Conservation (phyloP, 1,140 invertebrate genomes). For the Papilio xuthus region DNA sequence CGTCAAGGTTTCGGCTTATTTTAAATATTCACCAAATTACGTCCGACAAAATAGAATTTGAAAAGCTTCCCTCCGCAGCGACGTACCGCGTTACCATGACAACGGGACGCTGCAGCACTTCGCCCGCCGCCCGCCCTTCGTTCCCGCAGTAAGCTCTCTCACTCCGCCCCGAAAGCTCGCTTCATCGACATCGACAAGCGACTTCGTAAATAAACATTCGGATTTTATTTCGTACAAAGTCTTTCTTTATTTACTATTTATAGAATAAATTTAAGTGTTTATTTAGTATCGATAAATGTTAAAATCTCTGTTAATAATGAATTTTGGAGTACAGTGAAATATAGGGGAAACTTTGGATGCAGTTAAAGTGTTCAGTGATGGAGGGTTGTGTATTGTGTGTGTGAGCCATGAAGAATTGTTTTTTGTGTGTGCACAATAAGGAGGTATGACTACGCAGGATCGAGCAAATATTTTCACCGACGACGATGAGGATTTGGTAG, state of each 20-base stretch:
- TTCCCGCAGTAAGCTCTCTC: slow-evolving; percentile 64
- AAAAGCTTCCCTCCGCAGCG: slow-evolving; percentile 47
- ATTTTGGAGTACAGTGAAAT: slow-evolving; percentile 9
- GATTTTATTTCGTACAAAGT: slow-evolving; percentile 15
- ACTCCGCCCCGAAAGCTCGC: slow-evolving; percentile 48
- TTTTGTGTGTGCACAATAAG: slow-evolving; percentile 49
- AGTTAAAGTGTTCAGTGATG: slow-evolving; percentile 67
- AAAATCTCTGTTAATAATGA: neutral
- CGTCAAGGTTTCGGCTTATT: neutral
- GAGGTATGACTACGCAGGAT: slow-evolving; percentile 71
- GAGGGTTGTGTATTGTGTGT: slow-evolving; percentile 54
- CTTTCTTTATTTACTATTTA: slow-evolving; percentile 8
- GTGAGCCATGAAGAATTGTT: slow-evolving; percentile 68
- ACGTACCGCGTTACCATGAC: slow-evolving; percentile 63
- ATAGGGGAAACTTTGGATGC: slow-evolving; percentile 62
- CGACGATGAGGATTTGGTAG: slow-evolving; percentile 76
- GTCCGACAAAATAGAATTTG: slow-evolving; percentile 39
- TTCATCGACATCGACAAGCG: slow-evolving; percentile 26
- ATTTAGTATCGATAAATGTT: neutral
- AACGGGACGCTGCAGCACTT: slow-evolving; percentile 75
- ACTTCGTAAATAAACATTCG: slow-evolving; percentile 37
- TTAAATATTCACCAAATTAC: slow-evolving; percentile 32
- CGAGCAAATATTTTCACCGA: slow-evolving; percentile 72
- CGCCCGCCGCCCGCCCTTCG: slow-evolving; percentile 67
- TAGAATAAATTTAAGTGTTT: neutral